Conservation (phyloP, 2,888 invertebrate species). For the Sphinx pinastri region DNA sequence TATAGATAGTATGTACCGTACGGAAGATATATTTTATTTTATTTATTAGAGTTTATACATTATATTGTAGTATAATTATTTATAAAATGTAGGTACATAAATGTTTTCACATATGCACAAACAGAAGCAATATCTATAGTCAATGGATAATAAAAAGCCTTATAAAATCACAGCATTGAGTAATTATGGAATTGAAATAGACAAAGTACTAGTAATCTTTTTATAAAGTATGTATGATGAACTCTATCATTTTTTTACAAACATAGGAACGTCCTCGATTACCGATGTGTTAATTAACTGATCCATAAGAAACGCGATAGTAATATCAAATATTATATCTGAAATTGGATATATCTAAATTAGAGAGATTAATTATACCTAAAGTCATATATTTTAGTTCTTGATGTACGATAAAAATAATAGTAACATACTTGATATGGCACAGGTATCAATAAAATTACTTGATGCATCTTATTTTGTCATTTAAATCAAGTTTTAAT, state of each 20-base stretch:
- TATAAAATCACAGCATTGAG: conserved; percentile 2
- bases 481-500: background rate
- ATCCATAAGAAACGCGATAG: background rate
- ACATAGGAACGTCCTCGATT: background rate
- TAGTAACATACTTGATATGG: background rate
- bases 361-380: background rate
- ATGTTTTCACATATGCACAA: conserved; percentile 15
- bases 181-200: conserved; percentile 12
- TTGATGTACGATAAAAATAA: background rate
- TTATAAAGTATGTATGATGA: background rate
- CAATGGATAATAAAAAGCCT: conserved; percentile 19
- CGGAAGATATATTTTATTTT: conserved; percentile 5
- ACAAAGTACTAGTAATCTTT: background rate
- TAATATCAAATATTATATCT: background rate
- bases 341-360: background rate
- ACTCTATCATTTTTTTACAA: background rate
- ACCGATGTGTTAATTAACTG: background rate
- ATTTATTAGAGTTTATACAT: conserved; percentile 23
- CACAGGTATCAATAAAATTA: background rate
- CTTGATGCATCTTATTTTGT: background rate
- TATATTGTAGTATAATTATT: conserved; percentile 6
- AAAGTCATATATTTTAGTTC: background rate
- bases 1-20: background rate
- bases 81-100: conserved; percentile 21
- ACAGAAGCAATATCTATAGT: conserved; percentile 16